Evolutionary conservation across 2,888 invertebrate genomes (phyloP), one percentile per base, ranked within the genome.

Genomic region (Harmothoe impar): DNA sequence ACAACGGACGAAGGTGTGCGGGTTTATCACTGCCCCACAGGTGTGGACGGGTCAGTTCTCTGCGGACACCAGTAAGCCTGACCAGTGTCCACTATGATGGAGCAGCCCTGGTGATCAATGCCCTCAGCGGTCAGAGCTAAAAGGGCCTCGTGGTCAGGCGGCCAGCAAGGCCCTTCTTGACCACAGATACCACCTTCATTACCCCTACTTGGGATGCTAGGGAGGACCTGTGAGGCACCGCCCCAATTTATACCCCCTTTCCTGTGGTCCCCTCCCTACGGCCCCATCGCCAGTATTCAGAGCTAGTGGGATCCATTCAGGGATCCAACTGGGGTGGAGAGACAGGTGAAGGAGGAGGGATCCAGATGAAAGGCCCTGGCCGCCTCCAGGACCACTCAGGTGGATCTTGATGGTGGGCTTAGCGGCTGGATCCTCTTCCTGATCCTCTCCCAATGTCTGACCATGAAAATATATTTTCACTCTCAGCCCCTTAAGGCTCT

Each of bases 81-180:
- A 72, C 72, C 72, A 29, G 72, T 72, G 72, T 72, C 72, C 72
- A 72, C n/a, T 72, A 72, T 72, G 72, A 72, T 72, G 72, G 72
- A 72, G 29, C 72, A 29, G 72, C 29, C 31, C 25, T 25, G 72
- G 72, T 72, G 72, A 72, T 72, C 72, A 72, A 72, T 72, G 31
- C 29, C 15, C 72, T 29, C 72, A 72, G 72, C 72, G 72, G 72
- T 12, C 72, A 68, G n/a, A 12, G 68, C 23, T 62, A 62, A 62
- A 62, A n/a, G 62, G 62, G 72, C 72, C 29, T 15, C 15, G n/a
- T 25, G 72, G 3, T 72, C 29, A 25, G 72, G 62, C 72, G 72
- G 72, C n/a, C 62, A 72, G 31, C 25, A 72, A 25, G 72, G 72
- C 29, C 29, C 29, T 15, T 23, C 72, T 72, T 29, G 72, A 29